phyloP scores from a whole-genome alignment of 2,113 vertebrate genomes.

The Phainopepla nitens region DNA sequence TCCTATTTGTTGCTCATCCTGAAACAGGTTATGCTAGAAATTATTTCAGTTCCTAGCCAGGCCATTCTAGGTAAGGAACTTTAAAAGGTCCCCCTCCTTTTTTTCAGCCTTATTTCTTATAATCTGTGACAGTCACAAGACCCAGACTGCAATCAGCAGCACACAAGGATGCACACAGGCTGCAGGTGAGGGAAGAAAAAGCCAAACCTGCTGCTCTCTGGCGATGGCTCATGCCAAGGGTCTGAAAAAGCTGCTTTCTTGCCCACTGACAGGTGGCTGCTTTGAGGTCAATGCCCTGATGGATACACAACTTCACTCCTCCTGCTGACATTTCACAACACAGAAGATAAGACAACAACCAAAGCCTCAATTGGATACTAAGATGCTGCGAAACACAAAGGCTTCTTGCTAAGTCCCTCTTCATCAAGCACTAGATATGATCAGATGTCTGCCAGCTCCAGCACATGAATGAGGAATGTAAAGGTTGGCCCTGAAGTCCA shows the following conservation, averaged over 20 bases:
- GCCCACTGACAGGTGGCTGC: background rate
- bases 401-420: background rate
- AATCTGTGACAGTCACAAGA: background rate
- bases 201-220: background rate
- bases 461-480: background rate
- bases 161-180: fast-evolving
- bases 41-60: background rate
- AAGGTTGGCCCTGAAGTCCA: background rate
- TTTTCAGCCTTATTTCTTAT: background rate
- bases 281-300: background rate
- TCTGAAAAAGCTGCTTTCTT: background rate
- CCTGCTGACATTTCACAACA: background rate
- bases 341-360: background rate
- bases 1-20: background rate
- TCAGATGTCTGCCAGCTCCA: background rate
- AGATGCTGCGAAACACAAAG: background rate
- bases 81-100: background rate
- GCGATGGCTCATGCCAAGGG: fast-evolving
- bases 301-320: background rate
- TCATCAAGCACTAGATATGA: background rate
- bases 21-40: background rate
- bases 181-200: background rate
- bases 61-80: background rate
- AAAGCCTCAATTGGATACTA: fast-evolving
- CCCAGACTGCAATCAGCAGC: background rate